Evolutionary conservation across 2,888 invertebrate species (phyloP), one percentile per base, ranked within the genome.

Genomic region (Gisinianus flammeolus): DNA sequence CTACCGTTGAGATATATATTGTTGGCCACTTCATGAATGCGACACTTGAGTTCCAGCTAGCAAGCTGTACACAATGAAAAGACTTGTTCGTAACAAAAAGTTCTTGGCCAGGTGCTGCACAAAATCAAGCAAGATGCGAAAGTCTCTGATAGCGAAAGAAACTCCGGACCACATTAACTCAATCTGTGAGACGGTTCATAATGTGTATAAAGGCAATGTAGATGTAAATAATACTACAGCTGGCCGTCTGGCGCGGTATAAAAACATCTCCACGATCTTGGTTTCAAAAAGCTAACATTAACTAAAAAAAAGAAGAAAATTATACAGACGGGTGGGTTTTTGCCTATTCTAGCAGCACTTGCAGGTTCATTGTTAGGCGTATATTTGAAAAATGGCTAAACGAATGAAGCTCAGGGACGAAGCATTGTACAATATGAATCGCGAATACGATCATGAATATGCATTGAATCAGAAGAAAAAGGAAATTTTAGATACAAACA

Each of bases 341-440:
- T 71, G 24, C 78, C 74, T 2, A 44, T 79, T 12, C 22, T 75
- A 31, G 62, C 70, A 19, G n/a, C 75, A n/a, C n/a, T 79, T 67
- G 69, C 75, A 8, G 16, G 52, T 5, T 10, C 33, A 44, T 33
- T 79, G 26, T 22, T 71, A 1, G 6, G 35, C 0, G 8, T 26
- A 30, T 64, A 28, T 67, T 19, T 56, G 0, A 2, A 19, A 44
- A 4, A 75, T 70, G 69, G 72, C 72, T 67, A 79, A 70, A 44
- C 70, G 79, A 62, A 70, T 70, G 69, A 74, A 68, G 69, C 35
- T 79, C 10, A 52, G 75, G 30, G 19, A 56, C 0, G 79, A 75
- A 19, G 19, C 70, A 2, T n/a, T 75, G 24, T 75, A 56, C 35
- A 58, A 70, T 24, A 30, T 72, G 54, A 19, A 58, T 22, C 26